Evolutionary conservation across 2,888 invertebrate species (phyloP), one percentile per base, ranked within the genome.

Genomic region (Scaptomyza cyrtandrae): DNA sequence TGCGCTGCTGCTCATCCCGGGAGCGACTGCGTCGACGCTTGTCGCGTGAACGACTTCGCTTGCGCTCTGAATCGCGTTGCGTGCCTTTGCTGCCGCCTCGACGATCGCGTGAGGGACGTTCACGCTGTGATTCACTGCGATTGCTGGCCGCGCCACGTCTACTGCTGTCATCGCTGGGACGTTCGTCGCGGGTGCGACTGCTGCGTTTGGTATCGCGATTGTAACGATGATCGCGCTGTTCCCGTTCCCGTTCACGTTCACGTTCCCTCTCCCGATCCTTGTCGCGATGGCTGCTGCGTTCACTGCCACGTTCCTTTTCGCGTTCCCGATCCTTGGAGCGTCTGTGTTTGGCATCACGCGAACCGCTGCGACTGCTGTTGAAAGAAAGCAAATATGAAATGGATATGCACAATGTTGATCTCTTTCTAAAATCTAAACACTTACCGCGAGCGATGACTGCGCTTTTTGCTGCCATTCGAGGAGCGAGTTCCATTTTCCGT

Each of bases 31-130:
- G 86, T 10, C 85, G 75, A 7, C 85, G 78, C 7, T 69, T 72
- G 13, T 85, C 84, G 0, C 79, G 66, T 0, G 89, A 87, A 3
- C 85, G 81, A 33, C 86, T 88, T 5, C 87, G 81, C 35, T 77
- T 79, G 24, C 80, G 80, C 7, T 88, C 88, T 0, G 63, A 59
- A 50, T 83, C 85, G 6, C 67, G 59, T 44, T 82, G 62, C 59
- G 68, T 9, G 41, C 72, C 56, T 55, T 89, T 75, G 46, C 86
- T 79, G 62, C 63, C 69, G 10, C 61, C 86, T 0, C 80, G 76
- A 10, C 79, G 63, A 43, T 90, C 86, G 27, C 93, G 91, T 48
- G 91, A 87, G 69, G 90, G 90, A 0, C 75, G 75, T 3, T 84
- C 84, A 14, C 62, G 66, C 2, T 50, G 35, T 2, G 50, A 10